phyloP scores from a whole-genome alignment of 2,888 invertebrate genomes.

The Siphonodentalium dalli region DNA sequence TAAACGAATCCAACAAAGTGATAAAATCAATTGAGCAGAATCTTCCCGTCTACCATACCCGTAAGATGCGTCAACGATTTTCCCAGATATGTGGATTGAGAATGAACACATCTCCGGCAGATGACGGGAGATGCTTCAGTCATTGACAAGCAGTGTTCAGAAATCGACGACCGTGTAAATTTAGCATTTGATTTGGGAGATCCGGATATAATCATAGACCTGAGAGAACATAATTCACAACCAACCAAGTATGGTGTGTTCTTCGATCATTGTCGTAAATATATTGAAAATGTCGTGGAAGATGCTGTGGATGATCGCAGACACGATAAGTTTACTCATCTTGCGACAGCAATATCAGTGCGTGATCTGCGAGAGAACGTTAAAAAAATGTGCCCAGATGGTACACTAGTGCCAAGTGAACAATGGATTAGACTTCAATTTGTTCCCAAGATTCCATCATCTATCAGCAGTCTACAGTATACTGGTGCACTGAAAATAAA shows the following conservation, averaged over 20 bases:
- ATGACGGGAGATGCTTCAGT: too few species aligned
- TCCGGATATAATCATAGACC: constrained; percentile 9
- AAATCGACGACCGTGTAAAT: too few species aligned
- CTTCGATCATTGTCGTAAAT: constrained; percentile 6
- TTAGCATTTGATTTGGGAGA: too few species aligned
- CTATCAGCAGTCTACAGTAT: constrained; percentile 10
- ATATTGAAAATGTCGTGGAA: constrained; percentile 2
- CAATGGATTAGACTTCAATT: constrained; percentile 19
- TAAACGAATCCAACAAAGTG: too few species aligned
- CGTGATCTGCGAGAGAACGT: constrained; percentile 10
- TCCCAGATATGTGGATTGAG: too few species aligned
- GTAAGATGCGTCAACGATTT: too few species aligned
- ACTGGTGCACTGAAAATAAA: constrained; percentile 17
- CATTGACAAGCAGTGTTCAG: too few species aligned
- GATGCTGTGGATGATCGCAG: constrained; percentile 17
- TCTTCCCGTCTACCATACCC: too few species aligned
- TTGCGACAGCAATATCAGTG: constrained; percentile 12
- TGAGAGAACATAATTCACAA: constrained; percentile 1
- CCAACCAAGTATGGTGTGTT: constrained; percentile 14
- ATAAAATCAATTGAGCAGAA: too few species aligned
- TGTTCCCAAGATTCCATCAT: constrained; percentile 14
- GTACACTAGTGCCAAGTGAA: constrained; percentile 11
- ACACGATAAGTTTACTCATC: background rate
- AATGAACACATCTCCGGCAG: too few species aligned
- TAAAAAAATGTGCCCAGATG: constrained; percentile 3